phyloP scores from a whole-genome alignment of 2,113 vertebrate species.

The Rhinolophus ferrumequinum region DNA sequence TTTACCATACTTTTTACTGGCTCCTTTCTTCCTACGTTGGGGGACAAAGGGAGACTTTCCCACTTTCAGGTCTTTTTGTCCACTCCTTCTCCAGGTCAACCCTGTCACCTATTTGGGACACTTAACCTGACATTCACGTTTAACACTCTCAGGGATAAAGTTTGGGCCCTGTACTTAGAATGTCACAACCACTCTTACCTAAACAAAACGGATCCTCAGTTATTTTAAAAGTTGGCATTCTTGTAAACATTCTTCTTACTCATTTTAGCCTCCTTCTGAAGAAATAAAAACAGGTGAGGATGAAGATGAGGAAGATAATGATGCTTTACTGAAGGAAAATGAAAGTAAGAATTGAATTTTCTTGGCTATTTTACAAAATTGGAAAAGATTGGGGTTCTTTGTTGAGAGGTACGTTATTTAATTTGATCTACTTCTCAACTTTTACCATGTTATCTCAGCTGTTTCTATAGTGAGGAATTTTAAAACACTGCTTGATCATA shows the following conservation, averaged over 20 bases:
- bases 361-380: constrained; percentile 67
- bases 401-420: background rate
- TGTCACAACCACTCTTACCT: background rate
- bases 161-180: background rate
- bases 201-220: background rate
- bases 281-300: constrained; percentile 99
- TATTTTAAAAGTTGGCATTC: constrained; percentile 28
- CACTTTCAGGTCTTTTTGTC: background rate
- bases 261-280: constrained; percentile 94
- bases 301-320: constrained; percentile 97
- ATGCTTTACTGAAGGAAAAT: constrained; percentile 98
- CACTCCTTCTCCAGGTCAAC: background rate
- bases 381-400: constrained; percentile 64
- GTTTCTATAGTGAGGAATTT: constrained; percentile 26
- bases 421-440: constrained; percentile 18
- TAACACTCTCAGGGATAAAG: background rate
- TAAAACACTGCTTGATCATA: background rate
- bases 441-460: background rate
- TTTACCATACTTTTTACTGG: background rate
- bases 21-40: background rate
- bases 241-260: constrained; percentile 73
- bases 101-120: background rate
- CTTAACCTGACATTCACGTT: background rate
- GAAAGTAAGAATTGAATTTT: constrained; percentile 93
- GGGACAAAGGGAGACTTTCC: background rate